Base-by-base conservation (phyloP, 2,113 vertebrate genomes). In the Passer domesticus region DNA sequence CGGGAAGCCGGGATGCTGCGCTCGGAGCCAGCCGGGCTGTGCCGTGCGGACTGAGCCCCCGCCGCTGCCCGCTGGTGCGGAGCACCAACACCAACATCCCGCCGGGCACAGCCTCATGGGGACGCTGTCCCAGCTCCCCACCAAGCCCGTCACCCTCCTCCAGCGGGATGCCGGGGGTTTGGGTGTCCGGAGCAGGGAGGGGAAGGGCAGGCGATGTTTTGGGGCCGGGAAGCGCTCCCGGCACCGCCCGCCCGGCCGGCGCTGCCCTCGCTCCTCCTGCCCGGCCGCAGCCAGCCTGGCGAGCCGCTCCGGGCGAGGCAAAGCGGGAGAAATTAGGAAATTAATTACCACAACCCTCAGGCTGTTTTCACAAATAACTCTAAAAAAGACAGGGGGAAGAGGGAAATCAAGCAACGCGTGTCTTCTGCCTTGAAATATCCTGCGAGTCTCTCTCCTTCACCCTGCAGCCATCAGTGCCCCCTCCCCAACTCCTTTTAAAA, bases 301-400 rank as follows among this genome's bases (percentile, higher is more conserved):
- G 25, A 13, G 10, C 1, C 15, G 0, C 43, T 3, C n/a, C 2
- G 33, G 33, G 31, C 21, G 30, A 55, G 23, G 6, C 4, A 28
- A 25, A 33, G 11, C 2, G 15, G 6, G n/a, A 5, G 11, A 41
- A 70, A 66, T 16, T 2, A 18, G 56, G 25, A 13, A 33, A 52
- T 19, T 9, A 17, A 24, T 10, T 4, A 44, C 12, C 15, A 8
- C 18, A 25, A 5, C 9, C 39, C 39, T 67, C 16, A 0, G 46
- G 46, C 17, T 46, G 5, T 17, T 44, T 41, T 60, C 47, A 14
- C 44, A 15, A 77, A 46, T 39, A 27, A 1, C 37, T 59, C 28
- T 0, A 13, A 31, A n/a, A n/a, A 46, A 82, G 23, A 13, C 0
- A 1, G 19, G 5, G 19, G 33, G 21, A 27, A 21, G 8, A 6